These are phyloP conservation scores for Monodelphis domestica DNA, from an alignment of 2,797 vertebrate genomes.

Conservation along the genomic window DNA sequence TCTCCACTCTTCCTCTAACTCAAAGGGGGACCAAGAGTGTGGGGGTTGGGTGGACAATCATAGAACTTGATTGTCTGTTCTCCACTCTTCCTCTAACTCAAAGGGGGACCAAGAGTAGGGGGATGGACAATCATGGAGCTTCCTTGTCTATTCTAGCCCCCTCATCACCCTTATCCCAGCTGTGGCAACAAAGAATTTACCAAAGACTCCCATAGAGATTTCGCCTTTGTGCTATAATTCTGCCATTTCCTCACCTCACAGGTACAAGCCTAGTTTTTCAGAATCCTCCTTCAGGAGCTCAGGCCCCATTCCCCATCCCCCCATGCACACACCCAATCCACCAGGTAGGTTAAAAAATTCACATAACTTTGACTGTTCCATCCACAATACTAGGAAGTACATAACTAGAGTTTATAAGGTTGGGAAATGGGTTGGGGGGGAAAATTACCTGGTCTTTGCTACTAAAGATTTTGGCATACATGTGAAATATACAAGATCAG, in stretches of 20 bases:
- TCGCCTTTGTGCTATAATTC: background rate
- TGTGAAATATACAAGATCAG: background rate
- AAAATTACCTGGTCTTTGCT: background rate
- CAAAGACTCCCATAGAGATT: background rate
- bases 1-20: background rate
- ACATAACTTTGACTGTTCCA: no score
- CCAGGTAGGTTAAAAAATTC: no score
- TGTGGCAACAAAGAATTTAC: background rate
- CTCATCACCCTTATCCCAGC: background rate
- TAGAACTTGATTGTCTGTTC: background rate
- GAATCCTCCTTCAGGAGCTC: background rate
- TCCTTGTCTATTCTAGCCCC: no score
- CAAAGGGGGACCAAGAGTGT: background rate
- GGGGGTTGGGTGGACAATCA: background rate
- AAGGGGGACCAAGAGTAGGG: no score
- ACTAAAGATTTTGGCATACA: background rate
- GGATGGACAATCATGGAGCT: no score
- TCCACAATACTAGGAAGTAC: no score
- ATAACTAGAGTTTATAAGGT: no score
- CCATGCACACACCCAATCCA: no score
- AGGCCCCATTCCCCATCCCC: no score
- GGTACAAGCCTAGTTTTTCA: background rate
- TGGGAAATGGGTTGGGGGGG: no score
- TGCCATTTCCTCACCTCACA: background rate
- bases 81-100: no score